phyloP scores from a whole-genome alignment of 1,140 invertebrate genomes.

The Drosophila littoralis region DNA sequence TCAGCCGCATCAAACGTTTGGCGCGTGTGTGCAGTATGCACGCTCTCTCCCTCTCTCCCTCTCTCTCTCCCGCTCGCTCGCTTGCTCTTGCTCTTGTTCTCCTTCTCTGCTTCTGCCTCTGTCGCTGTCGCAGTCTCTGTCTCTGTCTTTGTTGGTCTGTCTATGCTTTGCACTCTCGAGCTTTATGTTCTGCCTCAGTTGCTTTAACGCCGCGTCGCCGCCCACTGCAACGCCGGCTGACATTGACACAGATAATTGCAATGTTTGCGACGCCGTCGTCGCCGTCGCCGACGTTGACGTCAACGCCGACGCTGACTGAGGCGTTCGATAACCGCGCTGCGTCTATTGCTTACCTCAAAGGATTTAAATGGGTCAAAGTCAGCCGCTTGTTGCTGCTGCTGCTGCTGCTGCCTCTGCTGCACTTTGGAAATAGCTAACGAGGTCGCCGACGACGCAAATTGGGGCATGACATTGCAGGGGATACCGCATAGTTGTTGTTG shows the following conservation, averaged over 20 bases:
- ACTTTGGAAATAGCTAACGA: slow-evolving; percentile 68
- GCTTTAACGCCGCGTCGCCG: slow-evolving; percentile 69
- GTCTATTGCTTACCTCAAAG: slow-evolving; percentile 77
- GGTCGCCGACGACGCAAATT: slow-evolving; percentile 63
- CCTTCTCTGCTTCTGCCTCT: slow-evolving; percentile 11
- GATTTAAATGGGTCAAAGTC: slow-evolving; percentile 82
- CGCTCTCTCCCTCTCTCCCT: slow-evolving; percentile 13
- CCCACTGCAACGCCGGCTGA: slow-evolving; percentile 76
- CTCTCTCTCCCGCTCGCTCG: slow-evolving; percentile 10
- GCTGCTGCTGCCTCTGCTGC: slow-evolving; percentile 44
- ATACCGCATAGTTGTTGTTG: slow-evolving; percentile 40
- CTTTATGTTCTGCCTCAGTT: slow-evolving; percentile 76
- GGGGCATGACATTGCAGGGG: slow-evolving; percentile 70
- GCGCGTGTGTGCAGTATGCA: slow-evolving; percentile 7
- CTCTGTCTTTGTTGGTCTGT: slow-evolving; percentile 27
- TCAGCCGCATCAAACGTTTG: slow-evolving; percentile 9
- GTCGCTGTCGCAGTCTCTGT: slow-evolving; percentile 16
- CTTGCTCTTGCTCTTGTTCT: slow-evolving; percentile 22
- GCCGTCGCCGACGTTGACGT: slow-evolving; percentile 23
- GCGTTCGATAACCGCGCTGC: slow-evolving; percentile 16
- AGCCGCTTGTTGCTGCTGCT: slow-evolving; percentile 66
- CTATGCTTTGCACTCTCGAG: slow-evolving; percentile 27
- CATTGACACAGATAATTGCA: slow-evolving; percentile 76
- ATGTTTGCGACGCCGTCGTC: slow-evolving; percentile 49
- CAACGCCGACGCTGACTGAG: slow-evolving; percentile 4